These are phyloP conservation scores for Trissolcus basalis DNA, from an alignment of 1,140 invertebrate species.

Conservation along the genomic window DNA sequence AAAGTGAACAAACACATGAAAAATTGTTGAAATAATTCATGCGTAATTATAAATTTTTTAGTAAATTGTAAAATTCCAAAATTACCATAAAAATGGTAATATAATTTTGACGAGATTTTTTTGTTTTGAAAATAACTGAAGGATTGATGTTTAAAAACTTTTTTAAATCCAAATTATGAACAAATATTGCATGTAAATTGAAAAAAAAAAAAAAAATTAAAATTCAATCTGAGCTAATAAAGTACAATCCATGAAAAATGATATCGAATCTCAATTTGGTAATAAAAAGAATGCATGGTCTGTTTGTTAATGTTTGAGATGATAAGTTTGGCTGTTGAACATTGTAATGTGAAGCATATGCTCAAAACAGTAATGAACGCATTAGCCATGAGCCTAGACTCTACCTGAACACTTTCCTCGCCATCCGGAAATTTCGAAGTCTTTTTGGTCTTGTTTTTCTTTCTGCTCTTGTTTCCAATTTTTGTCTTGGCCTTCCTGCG, in stretches of 20 bases:
- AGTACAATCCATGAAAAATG: too few species aligned
- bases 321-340: constrained; percentile 32
- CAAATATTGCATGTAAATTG: too few species aligned
- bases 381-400: constrained; percentile 61
- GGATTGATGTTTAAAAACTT: too few species aligned
- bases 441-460: constrained; percentile 93
- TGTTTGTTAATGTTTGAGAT: constrained; percentile 20
- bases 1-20: too few species aligned
- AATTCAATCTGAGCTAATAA: neutral
- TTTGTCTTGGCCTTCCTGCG: constrained; percentile 93
- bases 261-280: too few species aligned
- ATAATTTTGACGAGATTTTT: too few species aligned
- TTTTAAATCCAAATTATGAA: too few species aligned
- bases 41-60: too few species aligned
- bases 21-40: too few species aligned
- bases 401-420: constrained; percentile 87
- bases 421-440: constrained; percentile 90
- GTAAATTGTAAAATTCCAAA: too few species aligned
- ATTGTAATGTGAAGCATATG: constrained; percentile 43
- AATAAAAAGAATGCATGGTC: neutral
- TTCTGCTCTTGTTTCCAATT: constrained; percentile 92
- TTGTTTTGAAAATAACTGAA: too few species aligned
- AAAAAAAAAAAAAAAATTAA: neutral
- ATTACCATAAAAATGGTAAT: too few species aligned
- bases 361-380: constrained; percentile 64